phyloP scores from a whole-genome alignment of 2,113 vertebrate species.

The Nyctereutes procyonoides region DNA sequence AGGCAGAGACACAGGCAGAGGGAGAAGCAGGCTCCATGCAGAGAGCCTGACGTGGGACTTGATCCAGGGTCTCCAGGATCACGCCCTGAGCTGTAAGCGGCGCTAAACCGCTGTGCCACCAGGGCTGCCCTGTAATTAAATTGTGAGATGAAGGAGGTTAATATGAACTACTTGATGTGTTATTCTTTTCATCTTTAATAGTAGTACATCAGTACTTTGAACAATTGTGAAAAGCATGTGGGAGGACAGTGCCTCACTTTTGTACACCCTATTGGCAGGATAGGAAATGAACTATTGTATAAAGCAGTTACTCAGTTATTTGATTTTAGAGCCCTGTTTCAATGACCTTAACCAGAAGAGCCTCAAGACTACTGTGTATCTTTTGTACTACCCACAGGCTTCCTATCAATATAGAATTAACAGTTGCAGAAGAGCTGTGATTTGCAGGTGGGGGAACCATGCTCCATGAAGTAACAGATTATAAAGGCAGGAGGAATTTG shows the following conservation, averaged over 20 bases:
- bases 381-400: conserved; percentile 35
- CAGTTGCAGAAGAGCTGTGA: conserved; percentile 26
- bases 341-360: conserved; percentile 44
- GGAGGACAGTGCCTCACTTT: conserved; percentile 48
- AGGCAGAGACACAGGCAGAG: no score
- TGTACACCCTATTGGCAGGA: neutral
- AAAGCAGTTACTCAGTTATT: conserved; percentile 11
- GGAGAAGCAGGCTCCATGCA: no score
- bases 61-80: no score
- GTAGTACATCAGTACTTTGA: neutral
- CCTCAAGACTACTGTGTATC: neutral
- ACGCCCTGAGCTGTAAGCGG: no score
- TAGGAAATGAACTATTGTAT: conserved; percentile 49
- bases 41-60: no score
- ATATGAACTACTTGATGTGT: neutral
- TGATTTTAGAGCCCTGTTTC: conserved; percentile 34
- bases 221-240: conserved; percentile 27
- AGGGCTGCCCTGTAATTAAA: neutral
- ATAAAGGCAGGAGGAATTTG: conserved; percentile 36
- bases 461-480: neutral
- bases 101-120: no score
- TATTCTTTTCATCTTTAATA: conserved; percentile 42
- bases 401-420: neutral
- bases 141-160: conserved; percentile 41
- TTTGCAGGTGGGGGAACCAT: conserved; percentile 15